phyloP scores from a whole-genome alignment of 2,797 vertebrate genomes.

The Oryzias sinensis region DNA sequence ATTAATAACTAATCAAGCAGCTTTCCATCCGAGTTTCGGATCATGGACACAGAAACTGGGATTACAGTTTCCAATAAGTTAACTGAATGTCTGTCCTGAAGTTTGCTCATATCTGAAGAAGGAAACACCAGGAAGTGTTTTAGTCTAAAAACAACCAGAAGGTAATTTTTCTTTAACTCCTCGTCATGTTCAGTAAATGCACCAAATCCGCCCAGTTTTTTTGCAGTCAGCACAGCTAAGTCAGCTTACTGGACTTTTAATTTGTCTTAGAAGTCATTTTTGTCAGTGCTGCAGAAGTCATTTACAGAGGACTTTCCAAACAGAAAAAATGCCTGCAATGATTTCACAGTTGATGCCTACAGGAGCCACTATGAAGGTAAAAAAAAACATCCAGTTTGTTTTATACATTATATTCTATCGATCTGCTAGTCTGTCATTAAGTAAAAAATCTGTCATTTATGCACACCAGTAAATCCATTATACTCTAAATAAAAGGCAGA shows the following conservation, averaged over 20 bases:
- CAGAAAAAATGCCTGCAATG: too few relatives aligned
- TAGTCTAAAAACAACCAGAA: background rate
- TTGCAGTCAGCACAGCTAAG: constrained; percentile 8
- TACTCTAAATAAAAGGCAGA: too few relatives aligned
- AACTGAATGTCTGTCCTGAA: constrained; percentile 3
- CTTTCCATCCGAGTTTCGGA: background rate
- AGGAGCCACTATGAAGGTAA: too few relatives aligned
- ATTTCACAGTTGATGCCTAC: too few relatives aligned
- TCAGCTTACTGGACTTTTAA: background rate
- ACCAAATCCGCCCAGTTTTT: constrained; percentile 7
- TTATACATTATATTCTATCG: too few relatives aligned
- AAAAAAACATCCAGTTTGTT: too few relatives aligned
- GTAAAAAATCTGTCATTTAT: too few relatives aligned
- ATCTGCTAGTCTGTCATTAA: too few relatives aligned
- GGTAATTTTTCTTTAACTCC: constrained; percentile 17
- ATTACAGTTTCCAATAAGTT: constrained; percentile 4
- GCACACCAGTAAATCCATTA: too few relatives aligned
- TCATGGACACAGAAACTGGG: too few relatives aligned
- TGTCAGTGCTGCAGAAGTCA: constrained; percentile 3
- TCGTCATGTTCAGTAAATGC: background rate
- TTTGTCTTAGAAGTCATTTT: background rate
- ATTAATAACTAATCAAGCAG: background rate
- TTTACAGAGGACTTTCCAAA: background rate
- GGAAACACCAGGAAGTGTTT: constrained; percentile 1
- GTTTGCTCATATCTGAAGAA: background rate